A percentile compares a stretch with the other conserved stretches of the same genome.
Evolutionary conservation across 2,888 invertebrate species (phyloP).

Genomic region (Masnerella sp.): DNA sequence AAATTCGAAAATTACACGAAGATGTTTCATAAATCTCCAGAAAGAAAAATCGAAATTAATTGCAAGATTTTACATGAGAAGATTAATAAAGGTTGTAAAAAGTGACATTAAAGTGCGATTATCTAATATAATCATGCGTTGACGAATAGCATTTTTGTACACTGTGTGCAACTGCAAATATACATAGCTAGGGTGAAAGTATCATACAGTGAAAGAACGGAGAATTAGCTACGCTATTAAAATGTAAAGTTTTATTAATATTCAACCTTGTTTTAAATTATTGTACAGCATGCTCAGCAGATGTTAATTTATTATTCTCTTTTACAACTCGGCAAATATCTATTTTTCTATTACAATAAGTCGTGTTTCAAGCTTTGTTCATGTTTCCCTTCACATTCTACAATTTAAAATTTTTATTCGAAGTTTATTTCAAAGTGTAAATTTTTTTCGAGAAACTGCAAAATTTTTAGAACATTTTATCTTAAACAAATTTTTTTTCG

Average conservation of each 20-base stretch:
- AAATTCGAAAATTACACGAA: too few species aligned
- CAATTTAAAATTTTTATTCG: slow-evolving; percentile 6
- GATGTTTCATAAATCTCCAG: too few species aligned
- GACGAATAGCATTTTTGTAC: slow-evolving; percentile 2
- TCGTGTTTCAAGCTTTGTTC: not conserved
- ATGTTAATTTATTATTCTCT: slow-evolving; percentile 2
- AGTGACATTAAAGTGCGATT: too few species aligned
- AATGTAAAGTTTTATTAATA: slow-evolving; percentile 28
- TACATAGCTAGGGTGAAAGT: slow-evolving; percentile 34
- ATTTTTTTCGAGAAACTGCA: too few species aligned
- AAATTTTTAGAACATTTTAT: too few species aligned
- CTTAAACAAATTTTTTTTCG: too few species aligned
- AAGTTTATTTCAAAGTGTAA: too few species aligned
- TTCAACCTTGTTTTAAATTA: slow-evolving; percentile 11
- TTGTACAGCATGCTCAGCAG: slow-evolving; percentile 4
- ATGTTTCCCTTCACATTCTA: slow-evolving; percentile 18
- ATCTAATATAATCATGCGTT: too few species aligned
- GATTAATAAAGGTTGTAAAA: too few species aligned
- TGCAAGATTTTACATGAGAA: too few species aligned
- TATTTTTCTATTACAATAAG: slow-evolving; percentile 5
- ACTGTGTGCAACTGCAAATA: slow-evolving; percentile 1
- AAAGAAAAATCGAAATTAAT: too few species aligned
- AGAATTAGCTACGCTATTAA: slow-evolving; percentile 7
- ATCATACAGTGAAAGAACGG: slow-evolving; percentile 29
- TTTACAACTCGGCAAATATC: not conserved